Evolutionary conservation across 2,888 invertebrate species (phyloP), one percentile per base, ranked within the genome.

Genomic region (Polietes domitor): DNA sequence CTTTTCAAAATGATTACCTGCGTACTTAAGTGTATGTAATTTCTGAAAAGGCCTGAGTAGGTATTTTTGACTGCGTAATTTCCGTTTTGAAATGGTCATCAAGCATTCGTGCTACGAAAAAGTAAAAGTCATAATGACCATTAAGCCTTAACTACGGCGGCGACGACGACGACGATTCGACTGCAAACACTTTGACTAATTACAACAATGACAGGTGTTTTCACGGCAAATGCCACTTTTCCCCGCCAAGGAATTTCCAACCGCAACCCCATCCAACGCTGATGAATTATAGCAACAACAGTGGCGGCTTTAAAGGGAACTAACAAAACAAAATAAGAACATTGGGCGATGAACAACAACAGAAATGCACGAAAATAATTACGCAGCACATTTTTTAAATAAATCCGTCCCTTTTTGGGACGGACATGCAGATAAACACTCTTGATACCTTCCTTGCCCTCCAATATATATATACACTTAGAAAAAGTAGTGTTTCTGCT

Each of bases 161-260:
- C 21, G 17, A 10, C 21, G 19, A 37, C 41, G 17, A 43, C 43
- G 37, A 68, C 37, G 37, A 65, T 19, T 65, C 65, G 41, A 65
- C 68, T 43, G 21, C 68, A 68, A 68, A 41, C 68, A 68, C 65
- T 68, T 68, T 68, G 68, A 43, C 43, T 68, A 68, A 68, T 68
- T 68, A 68, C 68, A 41, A 68, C 43, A 68, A 68, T 68, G 68
- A 68, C 68, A 68, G 43, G 68, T 68, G 68, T 68, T 68, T 68
- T 68, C 68, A 43, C 68, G 37, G 68, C 68, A 41, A 68, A 68
- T 24, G 21, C 68, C 41, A 41, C 19, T 65, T 41, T 43, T 68
- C 24, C 24, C 37, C 19, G 21, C 15, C 43, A 21, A 19, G 15
- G 10, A 68, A 68, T 41, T 68, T 68, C 24, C 68, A 68, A 47